phyloP scores from a whole-genome alignment of 2,113 vertebrate species.

The Diglossa brunneiventris region DNA sequence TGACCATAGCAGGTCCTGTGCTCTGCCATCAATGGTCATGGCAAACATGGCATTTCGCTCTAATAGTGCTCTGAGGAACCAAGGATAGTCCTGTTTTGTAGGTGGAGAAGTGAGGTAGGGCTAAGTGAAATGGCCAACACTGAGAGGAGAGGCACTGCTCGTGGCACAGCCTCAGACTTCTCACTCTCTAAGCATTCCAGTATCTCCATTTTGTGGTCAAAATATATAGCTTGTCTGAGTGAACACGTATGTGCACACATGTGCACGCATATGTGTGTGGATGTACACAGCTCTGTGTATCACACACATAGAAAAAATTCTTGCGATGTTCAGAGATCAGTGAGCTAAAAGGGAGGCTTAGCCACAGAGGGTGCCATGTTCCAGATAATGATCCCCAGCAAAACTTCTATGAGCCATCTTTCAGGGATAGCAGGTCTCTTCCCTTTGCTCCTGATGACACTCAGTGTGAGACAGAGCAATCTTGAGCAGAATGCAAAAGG shows the following conservation, averaged over 20 bases:
- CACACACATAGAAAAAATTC: fast-evolving
- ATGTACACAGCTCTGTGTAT: not conserved
- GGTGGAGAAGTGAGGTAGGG: not conserved
- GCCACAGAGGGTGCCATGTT: not conserved
- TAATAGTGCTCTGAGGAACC: not conserved
- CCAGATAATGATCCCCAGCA: not conserved
- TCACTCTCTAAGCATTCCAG: not conserved
- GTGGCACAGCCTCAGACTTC: not conserved
- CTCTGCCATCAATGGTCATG: not conserved
- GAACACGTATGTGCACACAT: fast-evolving
- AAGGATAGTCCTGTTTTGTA: not conserved
- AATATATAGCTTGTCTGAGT: not conserved
- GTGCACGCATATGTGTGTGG: not conserved
- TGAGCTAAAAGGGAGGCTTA: not conserved
- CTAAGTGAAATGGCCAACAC: not conserved
- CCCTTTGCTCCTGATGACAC: slow-evolving; percentile 16
- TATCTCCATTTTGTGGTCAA: not conserved
- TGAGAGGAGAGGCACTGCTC: not conserved
- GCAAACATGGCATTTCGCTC: not conserved
- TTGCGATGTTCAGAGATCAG: not conserved
- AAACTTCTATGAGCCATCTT: not conserved
- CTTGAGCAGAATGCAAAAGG: slow-evolving; percentile 27
- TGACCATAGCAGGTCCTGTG: not conserved
- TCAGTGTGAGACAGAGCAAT: slow-evolving; percentile 16
- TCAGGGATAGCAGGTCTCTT: not conserved